Conservation (phyloP, 2,113 vertebrate species). For the Saccopteryx bilineata region DNA sequence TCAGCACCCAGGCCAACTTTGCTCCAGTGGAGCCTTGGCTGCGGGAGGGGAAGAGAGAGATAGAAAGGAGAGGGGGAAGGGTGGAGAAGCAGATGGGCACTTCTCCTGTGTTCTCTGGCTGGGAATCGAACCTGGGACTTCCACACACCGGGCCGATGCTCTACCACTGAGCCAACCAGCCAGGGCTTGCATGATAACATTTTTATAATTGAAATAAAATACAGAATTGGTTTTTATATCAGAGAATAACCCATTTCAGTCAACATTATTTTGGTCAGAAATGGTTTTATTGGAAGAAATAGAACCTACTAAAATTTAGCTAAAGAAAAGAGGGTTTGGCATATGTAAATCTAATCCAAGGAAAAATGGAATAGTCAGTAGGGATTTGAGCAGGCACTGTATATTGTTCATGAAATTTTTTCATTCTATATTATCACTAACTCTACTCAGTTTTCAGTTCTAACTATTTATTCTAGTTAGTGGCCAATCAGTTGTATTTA, state of each 20-base stretch:
- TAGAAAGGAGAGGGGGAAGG: too few species aligned
- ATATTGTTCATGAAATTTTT: neutral
- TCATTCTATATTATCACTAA: conserved; percentile 12
- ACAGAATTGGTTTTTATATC: conserved; percentile 31
- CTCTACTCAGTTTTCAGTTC: neutral
- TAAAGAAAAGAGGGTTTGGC: neutral
- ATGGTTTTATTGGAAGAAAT: conserved; percentile 15
- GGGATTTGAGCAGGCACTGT: neutral
- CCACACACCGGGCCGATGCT: too few species aligned
- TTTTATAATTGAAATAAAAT: conserved; percentile 55
- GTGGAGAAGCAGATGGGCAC: too few species aligned
- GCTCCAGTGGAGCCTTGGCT: too few species aligned
- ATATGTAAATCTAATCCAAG: neutral
- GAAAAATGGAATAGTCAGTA: neutral
- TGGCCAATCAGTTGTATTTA: neutral
- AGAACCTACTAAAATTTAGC: conserved; percentile 40
- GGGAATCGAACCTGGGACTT: too few species aligned
- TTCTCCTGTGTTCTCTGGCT: too few species aligned
- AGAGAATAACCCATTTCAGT: neutral
- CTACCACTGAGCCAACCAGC: too few species aligned
- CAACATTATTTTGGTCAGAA: neutral
- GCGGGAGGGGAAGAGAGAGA: too few species aligned
- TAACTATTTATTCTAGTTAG: conserved; percentile 19
- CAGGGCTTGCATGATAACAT: conserved; percentile 19
- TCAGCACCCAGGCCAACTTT: too few species aligned